Conservation (phyloP, 2,113 vertebrate genomes). For the Pseudorhombus dupliciocellatus region DNA sequence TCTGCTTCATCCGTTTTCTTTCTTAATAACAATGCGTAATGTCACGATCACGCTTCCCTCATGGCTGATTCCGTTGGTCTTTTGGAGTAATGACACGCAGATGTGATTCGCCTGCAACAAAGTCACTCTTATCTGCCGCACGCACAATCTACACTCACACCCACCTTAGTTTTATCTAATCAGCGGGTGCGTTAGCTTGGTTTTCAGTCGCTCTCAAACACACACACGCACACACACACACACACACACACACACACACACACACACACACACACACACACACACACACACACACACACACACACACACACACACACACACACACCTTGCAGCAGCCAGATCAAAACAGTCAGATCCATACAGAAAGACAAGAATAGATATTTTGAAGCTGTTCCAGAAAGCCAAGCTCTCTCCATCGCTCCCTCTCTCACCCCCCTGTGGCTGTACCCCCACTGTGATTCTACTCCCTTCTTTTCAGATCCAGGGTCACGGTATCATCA, state of each 20-base stretch:
- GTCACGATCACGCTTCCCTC: slow-evolving; percentile 31
- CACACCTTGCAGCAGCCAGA: slow-evolving; percentile 65
- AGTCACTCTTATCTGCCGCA: slow-evolving; percentile 40
- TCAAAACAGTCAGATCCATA: slow-evolving; percentile 72
- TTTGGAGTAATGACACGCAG: slow-evolving; percentile 46
- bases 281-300: neutral
- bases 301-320: slow-evolving; percentile 16
- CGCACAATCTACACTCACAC: slow-evolving; percentile 27
- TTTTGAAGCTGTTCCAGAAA: slow-evolving; percentile 69
- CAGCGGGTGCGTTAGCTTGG: slow-evolving; percentile 18
- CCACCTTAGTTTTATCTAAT: slow-evolving; percentile 50
- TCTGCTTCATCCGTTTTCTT: neutral
- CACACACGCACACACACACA: slow-evolving; percentile 8
- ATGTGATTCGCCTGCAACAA: slow-evolving; percentile 52
- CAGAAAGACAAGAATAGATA: slow-evolving; percentile 67
- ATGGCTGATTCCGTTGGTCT: slow-evolving; percentile 26
- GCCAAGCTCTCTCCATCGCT: slow-evolving; percentile 35
- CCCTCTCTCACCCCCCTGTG: slow-evolving; percentile 29
- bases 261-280: slow-evolving; percentile 8
- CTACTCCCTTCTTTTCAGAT: slow-evolving; percentile 54
- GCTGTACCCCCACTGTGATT: slow-evolving; percentile 55
- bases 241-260: slow-evolving; percentile 10
- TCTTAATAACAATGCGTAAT: slow-evolving; percentile 20
- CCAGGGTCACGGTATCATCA: slow-evolving; percentile 61
- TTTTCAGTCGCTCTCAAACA: slow-evolving; percentile 26